Base-by-base conservation (phyloP, 2,888 invertebrate genomes). In the Elaeidobius kamerunicus region DNA sequence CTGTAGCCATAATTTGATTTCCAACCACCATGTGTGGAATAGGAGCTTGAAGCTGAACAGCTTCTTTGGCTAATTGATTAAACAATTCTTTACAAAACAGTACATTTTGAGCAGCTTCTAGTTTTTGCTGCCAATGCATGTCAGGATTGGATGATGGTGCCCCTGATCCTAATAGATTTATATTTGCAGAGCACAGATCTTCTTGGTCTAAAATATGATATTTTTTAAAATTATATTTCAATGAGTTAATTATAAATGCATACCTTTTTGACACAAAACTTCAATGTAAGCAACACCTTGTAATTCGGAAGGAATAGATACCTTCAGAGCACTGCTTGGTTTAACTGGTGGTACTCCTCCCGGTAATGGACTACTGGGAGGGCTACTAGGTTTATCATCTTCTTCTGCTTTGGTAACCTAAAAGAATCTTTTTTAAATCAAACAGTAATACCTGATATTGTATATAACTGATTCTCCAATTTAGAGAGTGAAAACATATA, bases 11-110 rank as follows among this genome's bases (percentile, higher is more conserved):
- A 58, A 97, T 96, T 74, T 96, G 94, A 74, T 96, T 96, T 11
- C 95, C 95, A 32, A 96, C 93, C 5, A 97, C 96, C 81, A 97
- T 90, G 66, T 96, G 96, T 0, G 96, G 96, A 67, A 96, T 93
- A 0, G 91, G 88, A 0, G 93, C 90, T 66, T 93, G 91, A 2
- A 94, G 74, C 67, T 94, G 93, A 3, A 96, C 94, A 0, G 97
- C 96, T 72, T 97, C 97, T 45, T 93, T 86, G 0, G 96, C 96
- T 47, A 97, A 74, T 65, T 96, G 89, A 59, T 92, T 90, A 69
- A 97, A 97, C 23, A 97, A 74, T 72, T 97, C 97, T 73, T 96
- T 96, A 69, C 97, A 97, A 75, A 96, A 97, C 15, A 97, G 77
- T 18, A 97, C 95, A 72, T 97, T 97, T 69, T 97, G 97, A 0